A percentile compares a stretch with the other conserved stretches of the same genome.
phyloP scores from a whole-genome alignment of 2,888 invertebrate genomes.

The Sycophila texana region DNA sequence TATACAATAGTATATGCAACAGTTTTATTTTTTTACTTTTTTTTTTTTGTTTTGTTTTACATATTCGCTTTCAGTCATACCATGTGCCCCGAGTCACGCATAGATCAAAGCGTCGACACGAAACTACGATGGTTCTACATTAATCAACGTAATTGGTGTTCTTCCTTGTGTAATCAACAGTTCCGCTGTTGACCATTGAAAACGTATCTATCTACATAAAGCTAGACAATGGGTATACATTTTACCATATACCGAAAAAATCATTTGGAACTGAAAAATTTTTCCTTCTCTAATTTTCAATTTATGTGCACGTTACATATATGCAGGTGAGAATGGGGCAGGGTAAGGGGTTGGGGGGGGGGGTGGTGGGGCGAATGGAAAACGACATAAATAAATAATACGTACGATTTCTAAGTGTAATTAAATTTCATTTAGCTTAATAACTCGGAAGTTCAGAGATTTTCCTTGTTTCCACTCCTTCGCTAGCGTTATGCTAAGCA shows the following conservation, averaged over 20 bases:
- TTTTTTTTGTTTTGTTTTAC: constrained; percentile 53
- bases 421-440: constrained; percentile 31
- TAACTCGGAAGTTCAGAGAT: constrained; percentile 20
- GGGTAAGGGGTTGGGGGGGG: neutral
- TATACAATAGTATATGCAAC: constrained; percentile 60
- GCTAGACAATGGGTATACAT: constrained; percentile 59
- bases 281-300: constrained; percentile 34
- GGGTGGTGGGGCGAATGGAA: constrained; percentile 21
- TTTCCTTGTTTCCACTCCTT: constrained; percentile 51
- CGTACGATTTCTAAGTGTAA: constrained; percentile 23
- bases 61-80: constrained; percentile 74
- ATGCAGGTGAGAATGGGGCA: constrained; percentile 28
- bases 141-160: constrained; percentile 76
- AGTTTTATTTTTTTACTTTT: constrained; percentile 53
- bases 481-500: constrained; percentile 61
- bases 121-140: constrained; percentile 62
- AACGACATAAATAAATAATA: constrained; percentile 49
- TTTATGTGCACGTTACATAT: constrained; percentile 48
- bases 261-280: constrained; percentile 41
- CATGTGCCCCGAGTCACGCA: constrained; percentile 64
- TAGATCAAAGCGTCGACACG: constrained; percentile 59
- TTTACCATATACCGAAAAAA: constrained; percentile 49
- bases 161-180: constrained; percentile 74
- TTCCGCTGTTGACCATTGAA: constrained; percentile 71
- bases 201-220: constrained; percentile 71